Percentiles rank a stretch among this genome's conserved stretches.
phyloP scores from a whole-genome alignment of 2,797 vertebrate genomes.

The Tympanoctomys barrerae region DNA sequence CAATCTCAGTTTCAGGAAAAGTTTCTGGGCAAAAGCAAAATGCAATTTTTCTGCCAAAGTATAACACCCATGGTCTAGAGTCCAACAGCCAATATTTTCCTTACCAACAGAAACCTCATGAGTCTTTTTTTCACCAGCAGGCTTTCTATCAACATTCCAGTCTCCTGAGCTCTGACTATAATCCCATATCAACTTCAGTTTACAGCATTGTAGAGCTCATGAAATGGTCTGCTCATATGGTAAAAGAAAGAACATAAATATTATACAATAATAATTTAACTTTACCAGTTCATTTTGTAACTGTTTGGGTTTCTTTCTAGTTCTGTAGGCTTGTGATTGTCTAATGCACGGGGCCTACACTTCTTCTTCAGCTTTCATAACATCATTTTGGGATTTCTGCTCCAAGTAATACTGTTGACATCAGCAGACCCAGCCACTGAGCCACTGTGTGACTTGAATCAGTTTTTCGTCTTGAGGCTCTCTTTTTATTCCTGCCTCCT shows the following conservation, averaged over 20 bases:
- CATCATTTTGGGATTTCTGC: background rate
- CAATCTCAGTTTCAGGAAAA: background rate
- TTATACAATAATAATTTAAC: background rate
- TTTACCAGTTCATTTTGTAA: background rate
- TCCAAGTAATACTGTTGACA: background rate
- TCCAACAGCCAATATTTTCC: background rate
- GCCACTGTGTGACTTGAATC: constrained; percentile 4
- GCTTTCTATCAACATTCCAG: background rate
- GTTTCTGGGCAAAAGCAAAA: background rate
- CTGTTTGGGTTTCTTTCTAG: background rate
- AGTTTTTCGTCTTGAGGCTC: constrained; percentile 25
- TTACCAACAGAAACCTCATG: background rate
- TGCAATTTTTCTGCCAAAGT: background rate
- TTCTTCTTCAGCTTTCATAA: background rate
- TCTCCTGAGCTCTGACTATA: background rate
- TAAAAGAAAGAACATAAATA: background rate
- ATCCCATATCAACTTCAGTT: background rate
- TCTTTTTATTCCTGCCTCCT: background rate
- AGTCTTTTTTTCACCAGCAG: background rate
- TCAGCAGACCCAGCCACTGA: background rate
- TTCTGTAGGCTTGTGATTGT: background rate
- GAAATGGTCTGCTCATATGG: background rate
- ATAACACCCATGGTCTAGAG: background rate
- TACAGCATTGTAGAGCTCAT: background rate
- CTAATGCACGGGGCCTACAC: background rate